Percentiles rank a stretch among this genome's conserved stretches.
These are phyloP conservation scores for Diploscapter pachys DNA, from an alignment of 1,140 invertebrate species.

Conservation along the genomic window DNA sequence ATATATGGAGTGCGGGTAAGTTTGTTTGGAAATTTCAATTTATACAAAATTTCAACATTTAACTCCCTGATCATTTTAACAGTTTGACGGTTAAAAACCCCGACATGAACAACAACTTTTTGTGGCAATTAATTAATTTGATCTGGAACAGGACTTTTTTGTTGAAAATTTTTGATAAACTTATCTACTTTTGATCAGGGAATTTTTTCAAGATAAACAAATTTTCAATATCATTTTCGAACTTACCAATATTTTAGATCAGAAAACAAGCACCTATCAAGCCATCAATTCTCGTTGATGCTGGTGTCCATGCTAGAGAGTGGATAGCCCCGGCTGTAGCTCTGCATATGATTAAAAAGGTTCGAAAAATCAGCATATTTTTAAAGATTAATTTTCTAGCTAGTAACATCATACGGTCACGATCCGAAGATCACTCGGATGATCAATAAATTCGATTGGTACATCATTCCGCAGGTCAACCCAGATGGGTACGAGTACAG, in stretches of 20 bases:
- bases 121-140: background rate
- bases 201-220: too few species aligned
- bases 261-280: slow-evolving; percentile 27
- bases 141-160: background rate
- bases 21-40: slow-evolving; percentile 22
- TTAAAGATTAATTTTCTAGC: slow-evolving; percentile 21
- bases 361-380: background rate
- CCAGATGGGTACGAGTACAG: slow-evolving; percentile 61
- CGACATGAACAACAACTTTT: background rate
- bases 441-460: slow-evolving; percentile 76
- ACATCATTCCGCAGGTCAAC: slow-evolving; percentile 65
- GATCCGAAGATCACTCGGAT: slow-evolving; percentile 61
- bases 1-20: slow-evolving; percentile 44
- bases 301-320: slow-evolving; percentile 60
- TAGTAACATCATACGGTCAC: slow-evolving; percentile 38
- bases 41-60: slow-evolving; percentile 12
- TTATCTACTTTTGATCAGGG: too few species aligned
- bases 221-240: too few species aligned
- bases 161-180: background rate
- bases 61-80: background rate
- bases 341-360: slow-evolving; percentile 58
- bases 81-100: background rate
- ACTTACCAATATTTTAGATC: slow-evolving; percentile 19
- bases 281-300: slow-evolving; percentile 59
- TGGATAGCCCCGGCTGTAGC: slow-evolving; percentile 60